These are phyloP conservation scores for Listronotus bonariensis DNA, from an alignment of 1,140 invertebrate species.

Conservation along the genomic window DNA sequence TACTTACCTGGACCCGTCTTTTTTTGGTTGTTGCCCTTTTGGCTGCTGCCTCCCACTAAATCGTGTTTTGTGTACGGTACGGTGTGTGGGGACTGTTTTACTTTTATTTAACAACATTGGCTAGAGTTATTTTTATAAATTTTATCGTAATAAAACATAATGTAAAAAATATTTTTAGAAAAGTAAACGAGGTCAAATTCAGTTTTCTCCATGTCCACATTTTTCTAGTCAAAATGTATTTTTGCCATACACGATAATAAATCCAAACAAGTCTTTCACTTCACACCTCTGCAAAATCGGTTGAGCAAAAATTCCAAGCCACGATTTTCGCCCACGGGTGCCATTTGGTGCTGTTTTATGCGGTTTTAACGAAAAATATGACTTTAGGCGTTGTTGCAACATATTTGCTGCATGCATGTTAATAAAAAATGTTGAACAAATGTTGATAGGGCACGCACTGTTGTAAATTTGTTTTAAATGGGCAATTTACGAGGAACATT, in stretches of 20 bases:
- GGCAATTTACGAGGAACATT: no score
- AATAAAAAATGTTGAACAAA: slow-evolving; percentile 16
- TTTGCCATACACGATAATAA: slow-evolving; percentile 19
- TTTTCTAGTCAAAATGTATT: not conserved
- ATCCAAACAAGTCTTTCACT: slow-evolving; percentile 28
- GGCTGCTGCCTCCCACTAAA: no score
- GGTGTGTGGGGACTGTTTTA: no score
- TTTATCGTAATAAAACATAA: no score
- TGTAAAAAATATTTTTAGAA: no score
- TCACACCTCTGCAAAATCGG: slow-evolving; percentile 29
- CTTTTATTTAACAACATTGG: no score
- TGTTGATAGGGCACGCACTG: slow-evolving; percentile 19
- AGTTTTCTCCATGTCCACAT: no score
- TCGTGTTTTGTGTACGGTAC: no score
- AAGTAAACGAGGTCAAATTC: no score
- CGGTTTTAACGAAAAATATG: slow-evolving; percentile 9
- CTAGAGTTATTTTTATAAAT: no score
- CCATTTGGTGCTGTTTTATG: slow-evolving; percentile 20
- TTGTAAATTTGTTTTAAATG: slow-evolving; percentile 7
- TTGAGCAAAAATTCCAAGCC: slow-evolving; percentile 17
- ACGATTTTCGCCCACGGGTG: slow-evolving; percentile 30
- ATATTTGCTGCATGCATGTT: slow-evolving; percentile 23
- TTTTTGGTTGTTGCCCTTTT: no score
- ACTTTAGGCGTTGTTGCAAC: slow-evolving; percentile 29
- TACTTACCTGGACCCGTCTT: no score